These are phyloP conservation scores for Thysanoteuthis rhombus DNA, from an alignment of 2,888 invertebrate species.

Conservation along the genomic window DNA sequence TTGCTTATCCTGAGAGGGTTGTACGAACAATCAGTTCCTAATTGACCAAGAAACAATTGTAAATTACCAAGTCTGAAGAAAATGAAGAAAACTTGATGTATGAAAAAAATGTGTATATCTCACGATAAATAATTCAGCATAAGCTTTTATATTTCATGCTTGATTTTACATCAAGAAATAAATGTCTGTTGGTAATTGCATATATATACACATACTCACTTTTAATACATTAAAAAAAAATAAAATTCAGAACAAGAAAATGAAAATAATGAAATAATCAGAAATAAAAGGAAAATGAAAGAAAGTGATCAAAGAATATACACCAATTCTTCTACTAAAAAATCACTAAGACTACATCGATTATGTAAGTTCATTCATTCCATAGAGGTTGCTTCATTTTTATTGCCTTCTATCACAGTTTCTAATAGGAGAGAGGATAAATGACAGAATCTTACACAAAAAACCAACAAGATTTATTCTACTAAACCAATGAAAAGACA, in stretches of 20 bases:
- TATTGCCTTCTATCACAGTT: neutral
- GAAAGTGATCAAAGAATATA: neutral
- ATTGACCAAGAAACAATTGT: neutral
- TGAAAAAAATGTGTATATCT: neutral
- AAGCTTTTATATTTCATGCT: neutral
- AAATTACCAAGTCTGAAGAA: too few relatives aligned
- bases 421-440: neutral
- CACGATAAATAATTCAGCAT: neutral
- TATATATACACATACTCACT: neutral
- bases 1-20: neutral
- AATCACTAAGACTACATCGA: neutral
- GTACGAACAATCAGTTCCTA: neutral
- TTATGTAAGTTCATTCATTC: neutral
- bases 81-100: neutral
- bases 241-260: too few relatives aligned
- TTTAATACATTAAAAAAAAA: neutral
- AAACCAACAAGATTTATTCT: neutral
- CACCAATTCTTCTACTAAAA: neutral
- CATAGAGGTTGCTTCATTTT: neutral
- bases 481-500: too few relatives aligned
- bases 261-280: too few relatives aligned
- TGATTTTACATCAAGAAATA: neutral
- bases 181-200: neutral
- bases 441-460: neutral
- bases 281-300: neutral